Percentiles rank a stretch among this genome's conserved stretches.
Conservation (phyloP, 2,888 invertebrate species). For the Drosophila mayaguana region DNA sequence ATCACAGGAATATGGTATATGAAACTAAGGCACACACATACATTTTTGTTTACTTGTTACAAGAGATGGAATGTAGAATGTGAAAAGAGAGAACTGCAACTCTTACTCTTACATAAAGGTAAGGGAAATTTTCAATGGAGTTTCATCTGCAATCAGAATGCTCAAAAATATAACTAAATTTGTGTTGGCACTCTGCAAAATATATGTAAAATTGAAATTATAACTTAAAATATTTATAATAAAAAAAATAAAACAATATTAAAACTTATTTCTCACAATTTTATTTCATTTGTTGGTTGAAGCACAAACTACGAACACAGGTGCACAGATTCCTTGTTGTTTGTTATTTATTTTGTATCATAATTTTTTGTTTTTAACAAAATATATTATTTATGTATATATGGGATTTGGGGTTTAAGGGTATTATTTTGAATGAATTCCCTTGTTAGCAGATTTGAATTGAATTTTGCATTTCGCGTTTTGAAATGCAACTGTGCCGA, state of each 20-base stretch:
- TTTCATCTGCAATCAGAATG: not conserved
- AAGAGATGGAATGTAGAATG: not conserved
- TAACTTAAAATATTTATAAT: not conserved
- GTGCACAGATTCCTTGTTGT: conserved; percentile 55
- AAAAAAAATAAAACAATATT: not conserved
- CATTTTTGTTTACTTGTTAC: not conserved
- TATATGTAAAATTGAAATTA: not conserved
- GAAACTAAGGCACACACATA: not conserved
- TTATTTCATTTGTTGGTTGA: conserved; percentile 58
- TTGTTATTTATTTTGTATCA: conserved; percentile 27
- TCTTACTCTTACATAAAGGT: not conserved
- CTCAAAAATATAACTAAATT: not conserved
- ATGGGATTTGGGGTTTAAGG: conserved; percentile 2
- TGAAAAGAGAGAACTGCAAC: not conserved
- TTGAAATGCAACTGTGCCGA: conserved; percentile 36
- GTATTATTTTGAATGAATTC: conserved; percentile 24
- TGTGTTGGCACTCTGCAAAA: not conserved
- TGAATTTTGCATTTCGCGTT: not conserved
- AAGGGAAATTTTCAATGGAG: not conserved
- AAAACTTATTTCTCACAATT: conserved; percentile 42
- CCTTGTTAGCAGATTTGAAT: conserved; percentile 43
- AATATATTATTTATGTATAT: conserved; percentile 41
- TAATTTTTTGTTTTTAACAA: conserved; percentile 55
- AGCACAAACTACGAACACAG: conserved; percentile 66
- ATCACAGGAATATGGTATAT: conserved; percentile 1